Percentiles rank a stretch among this genome's conserved stretches.
phyloP scores from a whole-genome alignment of 2,113 vertebrate species.

The Garra rufa region DNA sequence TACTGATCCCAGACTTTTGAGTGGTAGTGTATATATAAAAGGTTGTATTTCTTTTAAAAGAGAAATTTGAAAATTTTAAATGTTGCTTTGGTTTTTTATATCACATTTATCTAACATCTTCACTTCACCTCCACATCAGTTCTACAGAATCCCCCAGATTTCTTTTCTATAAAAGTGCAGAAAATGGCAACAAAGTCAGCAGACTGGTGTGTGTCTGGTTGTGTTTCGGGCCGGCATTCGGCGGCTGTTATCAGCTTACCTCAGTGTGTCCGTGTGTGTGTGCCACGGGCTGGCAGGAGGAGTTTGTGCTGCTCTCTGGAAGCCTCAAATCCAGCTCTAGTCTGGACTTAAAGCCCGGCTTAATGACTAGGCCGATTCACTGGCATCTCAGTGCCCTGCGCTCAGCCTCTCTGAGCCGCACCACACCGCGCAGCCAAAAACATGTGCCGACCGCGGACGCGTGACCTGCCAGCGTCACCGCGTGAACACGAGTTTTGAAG shows the following conservation, averaged over 20 bases:
- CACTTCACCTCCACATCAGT: background rate
- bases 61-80: no score
- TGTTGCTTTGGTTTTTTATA: no score
- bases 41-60: no score
- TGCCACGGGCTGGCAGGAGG: background rate
- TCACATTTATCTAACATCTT: no score
- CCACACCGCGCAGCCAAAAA: background rate
- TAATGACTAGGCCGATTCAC: constrained; percentile 1
- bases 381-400: background rate
- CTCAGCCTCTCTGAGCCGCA: background rate
- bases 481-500: constrained; percentile 7
- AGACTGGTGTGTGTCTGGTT: background rate
- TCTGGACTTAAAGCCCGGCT: constrained; percentile 24
- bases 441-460: constrained; percentile 6
- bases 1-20: no score
- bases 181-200: background rate
- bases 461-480: background rate
- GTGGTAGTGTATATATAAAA: no score
- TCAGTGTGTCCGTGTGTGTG: background rate
- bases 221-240: background rate
- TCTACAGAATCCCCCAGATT: background rate
- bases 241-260: constrained; percentile 21
- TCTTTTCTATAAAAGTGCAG: background rate
- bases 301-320: constrained; percentile 29
- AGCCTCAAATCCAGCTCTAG: constrained; percentile 38